A percentile compares a stretch with the other conserved stretches of the same genome.
Evolutionary conservation across 2,113 vertebrate species (phyloP).

Genomic region (Leucopsar rothschildi): DNA sequence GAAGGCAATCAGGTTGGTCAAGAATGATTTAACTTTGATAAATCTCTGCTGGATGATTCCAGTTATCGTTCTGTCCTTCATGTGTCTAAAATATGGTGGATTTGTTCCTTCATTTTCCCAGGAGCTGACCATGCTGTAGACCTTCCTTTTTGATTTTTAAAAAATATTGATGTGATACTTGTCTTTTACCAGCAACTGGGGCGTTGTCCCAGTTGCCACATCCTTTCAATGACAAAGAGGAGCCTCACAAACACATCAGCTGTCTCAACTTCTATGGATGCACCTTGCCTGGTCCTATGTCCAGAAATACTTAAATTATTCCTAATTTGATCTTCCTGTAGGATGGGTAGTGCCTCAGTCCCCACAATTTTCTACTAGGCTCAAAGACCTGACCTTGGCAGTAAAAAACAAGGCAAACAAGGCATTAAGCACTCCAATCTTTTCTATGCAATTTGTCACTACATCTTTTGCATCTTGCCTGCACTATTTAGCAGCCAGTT

Average conservation of each 20-base stretch:
- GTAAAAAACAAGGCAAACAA: background rate
- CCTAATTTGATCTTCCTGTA: background rate
- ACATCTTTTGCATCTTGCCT: background rate
- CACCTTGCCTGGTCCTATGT: background rate
- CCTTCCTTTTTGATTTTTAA: background rate
- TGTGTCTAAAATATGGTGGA: background rate
- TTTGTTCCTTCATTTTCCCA: background rate
- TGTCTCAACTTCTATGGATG: background rate
- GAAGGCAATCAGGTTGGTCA: background rate
- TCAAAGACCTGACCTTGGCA: background rate
- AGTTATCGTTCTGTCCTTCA: background rate
- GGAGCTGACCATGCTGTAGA: background rate
- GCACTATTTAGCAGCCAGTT: background rate
- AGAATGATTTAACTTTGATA: background rate
- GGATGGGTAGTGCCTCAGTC: background rate
- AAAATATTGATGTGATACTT: background rate
- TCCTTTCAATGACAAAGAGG: background rate
- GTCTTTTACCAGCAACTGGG: background rate
- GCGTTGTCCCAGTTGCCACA: background rate
- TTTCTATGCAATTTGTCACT: background rate
- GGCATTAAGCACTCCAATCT: background rate
- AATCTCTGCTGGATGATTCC: background rate
- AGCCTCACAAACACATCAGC: background rate
- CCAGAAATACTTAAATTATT: background rate
- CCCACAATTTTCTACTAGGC: background rate